Percentiles rank a stretch among this genome's conserved stretches.
Evolutionary conservation across 2,888 invertebrate genomes (phyloP).

Genomic region (Hypercompe scribonia): DNA sequence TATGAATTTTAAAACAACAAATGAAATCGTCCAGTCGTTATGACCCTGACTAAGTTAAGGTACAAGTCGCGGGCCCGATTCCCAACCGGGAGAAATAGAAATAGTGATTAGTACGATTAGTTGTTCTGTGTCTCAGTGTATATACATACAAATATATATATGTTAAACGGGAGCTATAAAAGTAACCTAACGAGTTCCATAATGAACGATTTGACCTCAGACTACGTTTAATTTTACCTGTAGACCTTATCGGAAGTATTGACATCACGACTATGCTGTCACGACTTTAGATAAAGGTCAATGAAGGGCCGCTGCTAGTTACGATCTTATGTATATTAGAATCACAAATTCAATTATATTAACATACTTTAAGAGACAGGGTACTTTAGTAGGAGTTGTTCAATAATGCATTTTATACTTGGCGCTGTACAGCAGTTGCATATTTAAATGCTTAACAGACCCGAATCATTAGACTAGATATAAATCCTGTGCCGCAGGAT

Average conservation of each 20-base stretch:
- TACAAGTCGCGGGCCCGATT: too few species aligned
- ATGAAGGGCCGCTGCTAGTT: background rate
- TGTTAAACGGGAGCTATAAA: background rate
- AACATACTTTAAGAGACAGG: background rate
- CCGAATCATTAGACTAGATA: too few species aligned
- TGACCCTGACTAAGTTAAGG: too few species aligned
- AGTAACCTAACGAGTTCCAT: background rate
- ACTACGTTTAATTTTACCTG: background rate
- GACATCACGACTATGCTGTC: background rate
- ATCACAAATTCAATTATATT: background rate
- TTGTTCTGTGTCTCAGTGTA: background rate
- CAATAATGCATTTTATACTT: background rate
- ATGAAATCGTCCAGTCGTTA: too few species aligned
- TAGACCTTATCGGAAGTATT: slow-evolving; percentile 3
- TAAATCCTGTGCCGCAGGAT: too few species aligned
- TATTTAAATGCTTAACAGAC: too few species aligned
- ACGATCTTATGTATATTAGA: background rate
- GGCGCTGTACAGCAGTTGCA: too few species aligned
- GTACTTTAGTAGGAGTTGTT: background rate
- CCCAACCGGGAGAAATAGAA: too few species aligned
- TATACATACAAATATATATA: background rate
- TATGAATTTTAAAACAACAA: too few species aligned
- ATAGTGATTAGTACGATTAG: too few species aligned
- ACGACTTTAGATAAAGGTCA: slow-evolving; percentile 11
- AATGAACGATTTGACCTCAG: background rate